Conservation (phyloP, 2,888 invertebrate species). For the Diloba caeruleocephala region DNA sequence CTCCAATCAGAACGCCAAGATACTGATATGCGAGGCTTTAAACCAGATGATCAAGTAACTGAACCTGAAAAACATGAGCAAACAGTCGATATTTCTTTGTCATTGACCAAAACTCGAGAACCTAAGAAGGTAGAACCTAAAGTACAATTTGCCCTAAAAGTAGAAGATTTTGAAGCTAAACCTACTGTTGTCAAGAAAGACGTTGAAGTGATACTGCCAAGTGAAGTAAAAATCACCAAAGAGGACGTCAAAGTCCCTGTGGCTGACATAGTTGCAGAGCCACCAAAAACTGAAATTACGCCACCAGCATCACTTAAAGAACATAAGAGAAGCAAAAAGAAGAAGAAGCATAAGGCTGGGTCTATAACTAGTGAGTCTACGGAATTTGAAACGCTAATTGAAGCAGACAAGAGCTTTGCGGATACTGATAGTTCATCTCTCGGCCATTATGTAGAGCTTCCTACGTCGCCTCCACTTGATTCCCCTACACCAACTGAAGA, state of each 20-base stretch:
- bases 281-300: conserved; percentile 54
- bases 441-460: conserved; percentile 80
- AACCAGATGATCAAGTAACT: conserved; percentile 30
- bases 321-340: conserved; percentile 90
- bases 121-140: conserved; percentile 67
- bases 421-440: conserved; percentile 82
- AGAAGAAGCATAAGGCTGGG: conserved; percentile 90
- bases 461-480: conserved; percentile 77
- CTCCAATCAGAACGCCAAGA: conserved; percentile 76
- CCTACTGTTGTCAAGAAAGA: conserved; percentile 77
- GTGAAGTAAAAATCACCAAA: conserved; percentile 68
- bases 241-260: conserved; percentile 55
- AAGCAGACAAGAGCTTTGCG: conserved; percentile 75
- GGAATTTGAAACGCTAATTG: conserved; percentile 70
- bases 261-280: conserved; percentile 71
- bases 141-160: conserved; percentile 73
- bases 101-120: conserved; percentile 70
- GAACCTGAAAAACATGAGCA: conserved; percentile 57
- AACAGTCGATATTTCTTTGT: conserved; percentile 77
- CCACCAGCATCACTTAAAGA: conserved; percentile 69
- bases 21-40: conserved; percentile 61
- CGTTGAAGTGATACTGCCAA: conserved; percentile 74
- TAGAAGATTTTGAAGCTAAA: conserved; percentile 69
- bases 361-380: conserved; percentile 68
- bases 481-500: conserved; percentile 42